Evolutionary conservation across 2,113 vertebrate genomes (phyloP).

Genomic region (Rhombomys opimus): DNA sequence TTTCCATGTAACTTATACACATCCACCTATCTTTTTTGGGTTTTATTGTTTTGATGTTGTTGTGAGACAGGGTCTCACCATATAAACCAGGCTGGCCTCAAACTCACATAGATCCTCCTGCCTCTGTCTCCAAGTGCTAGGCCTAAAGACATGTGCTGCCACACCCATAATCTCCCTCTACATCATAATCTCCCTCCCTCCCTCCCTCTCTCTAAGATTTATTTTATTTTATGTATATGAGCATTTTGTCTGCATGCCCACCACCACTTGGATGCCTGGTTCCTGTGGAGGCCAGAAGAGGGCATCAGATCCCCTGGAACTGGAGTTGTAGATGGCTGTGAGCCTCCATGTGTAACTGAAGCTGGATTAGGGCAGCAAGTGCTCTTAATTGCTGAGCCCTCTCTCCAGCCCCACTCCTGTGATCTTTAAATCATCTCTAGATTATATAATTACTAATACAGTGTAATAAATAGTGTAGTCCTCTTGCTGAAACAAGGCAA

Average conservation of each 20-base stretch:
- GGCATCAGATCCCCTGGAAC: neutral
- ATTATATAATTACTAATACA: neutral
- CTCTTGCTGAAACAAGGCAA: neutral
- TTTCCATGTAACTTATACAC: neutral
- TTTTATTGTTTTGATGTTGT: neutral
- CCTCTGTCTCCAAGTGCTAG: neutral
- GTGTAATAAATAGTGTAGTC: neutral
- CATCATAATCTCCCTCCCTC: too few species aligned
- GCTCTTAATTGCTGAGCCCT: neutral
- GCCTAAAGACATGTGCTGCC: neutral
- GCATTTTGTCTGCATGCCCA: neutral
- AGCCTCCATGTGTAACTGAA: neutral
- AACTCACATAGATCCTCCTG: neutral
- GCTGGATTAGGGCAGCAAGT: neutral
- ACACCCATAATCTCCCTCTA: too few species aligned
- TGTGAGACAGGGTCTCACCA: neutral
- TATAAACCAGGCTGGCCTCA: neutral
- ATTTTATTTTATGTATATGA: neutral
- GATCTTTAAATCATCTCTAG: neutral
- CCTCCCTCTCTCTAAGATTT: neutral
- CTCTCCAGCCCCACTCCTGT: neutral
- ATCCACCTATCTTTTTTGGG: neutral
- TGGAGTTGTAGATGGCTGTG: neutral
- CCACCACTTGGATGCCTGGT: neutral
- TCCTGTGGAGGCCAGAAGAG: neutral